Evolutionary conservation across 1,140 invertebrate genomes (phyloP), one percentile per base, ranked within the genome.

Genomic region (Muscidifurax raptorellus): DNA sequence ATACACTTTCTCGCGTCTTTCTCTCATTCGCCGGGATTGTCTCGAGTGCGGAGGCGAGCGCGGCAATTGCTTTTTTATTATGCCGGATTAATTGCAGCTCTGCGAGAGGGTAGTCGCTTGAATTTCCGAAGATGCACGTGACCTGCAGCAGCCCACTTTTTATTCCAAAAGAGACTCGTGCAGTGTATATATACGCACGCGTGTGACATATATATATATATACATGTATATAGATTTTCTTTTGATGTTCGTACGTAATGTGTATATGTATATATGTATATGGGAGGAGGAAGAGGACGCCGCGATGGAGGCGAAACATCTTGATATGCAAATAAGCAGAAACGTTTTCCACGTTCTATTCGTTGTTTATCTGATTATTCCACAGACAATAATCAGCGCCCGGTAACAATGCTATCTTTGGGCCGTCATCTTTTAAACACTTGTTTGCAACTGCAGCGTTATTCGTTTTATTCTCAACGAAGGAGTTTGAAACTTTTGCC

Each of bases 331-430:
- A 67, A 44, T 1, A 36, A 40, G 9, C 28, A 13, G 40, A 69
- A 7, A 69, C 40, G 13, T 80, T 80, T 36, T 59, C 52, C 5
- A 44, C 7, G 10, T 44, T 27, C n/a, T 28, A 40, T 25, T 40
- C n/a, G 27, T 10, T 28, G 40, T 72, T 72, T 59, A 81, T 81
- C 79, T 32, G 79, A 59, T 72, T 10, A 13, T 18, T 30, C 1
- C 69, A 13, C 28, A 12, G n/a, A 27, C 28, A 44, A 72, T 59
- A 72, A 81, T 81, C 67, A 52, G 27, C 36, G 1, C 22, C 6
- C 22, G 13, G 36, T 30, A 72, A 81, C 69, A 72, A 72, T 72
- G 44, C 44, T 81, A 81, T 81, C 79, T 81, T 52, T 3, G 9
- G 44, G 27, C 40, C 25, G 71, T 72, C 40, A 72, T 72, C 69